Evolutionary conservation across 2,113 vertebrate genomes (phyloP), one percentile per base, ranked within the genome.

Genomic region (Seriola aureovittata): DNA sequence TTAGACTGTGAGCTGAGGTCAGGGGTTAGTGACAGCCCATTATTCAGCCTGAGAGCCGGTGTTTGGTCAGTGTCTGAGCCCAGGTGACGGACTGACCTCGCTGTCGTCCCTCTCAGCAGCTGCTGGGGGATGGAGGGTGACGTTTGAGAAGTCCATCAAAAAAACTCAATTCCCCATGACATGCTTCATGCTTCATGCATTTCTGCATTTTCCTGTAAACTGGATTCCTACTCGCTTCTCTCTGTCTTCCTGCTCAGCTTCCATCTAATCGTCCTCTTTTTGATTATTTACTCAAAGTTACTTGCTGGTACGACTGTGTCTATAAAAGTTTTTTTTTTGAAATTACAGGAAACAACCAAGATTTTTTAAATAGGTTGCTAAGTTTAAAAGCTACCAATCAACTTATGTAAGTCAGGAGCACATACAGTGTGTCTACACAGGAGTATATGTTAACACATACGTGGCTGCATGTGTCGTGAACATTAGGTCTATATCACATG

Each of bases 1-100:
- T 66, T 74, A 90, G 90, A 92, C 88, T 84, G 80, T n/a, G 87
- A 79, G 87, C 80, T 63, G 77, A 86, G 94, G 91, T 94, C 92
- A 89, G 75, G 68, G 95, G 93, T 93, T 80, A 91, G 79, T 66
- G 85, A 87, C 92, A 81, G 92, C 69, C 90, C 91, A 94, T 95
- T 92, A 93, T 94, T 95, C 92, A 95, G 94, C 85, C 73, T 23
- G 67, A 86, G 85, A 85, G 85, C 71, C 75, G 50, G 81, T 91
- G 85, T 92, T 93, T 86, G 90, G 88, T 75, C 81, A 81, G 80
- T 71, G 91, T 80, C 83, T 85, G 84, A 87, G 80, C 40, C 72
- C 82, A 87, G 86, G 85, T 84, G 88, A 91, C 23, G 38, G 29
- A n/a, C 65, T 90, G 90, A 93, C 93, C 91, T 84, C 42, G 16